Conservation (phyloP, 2,888 invertebrate genomes). For the Polietes domitor region DNA sequence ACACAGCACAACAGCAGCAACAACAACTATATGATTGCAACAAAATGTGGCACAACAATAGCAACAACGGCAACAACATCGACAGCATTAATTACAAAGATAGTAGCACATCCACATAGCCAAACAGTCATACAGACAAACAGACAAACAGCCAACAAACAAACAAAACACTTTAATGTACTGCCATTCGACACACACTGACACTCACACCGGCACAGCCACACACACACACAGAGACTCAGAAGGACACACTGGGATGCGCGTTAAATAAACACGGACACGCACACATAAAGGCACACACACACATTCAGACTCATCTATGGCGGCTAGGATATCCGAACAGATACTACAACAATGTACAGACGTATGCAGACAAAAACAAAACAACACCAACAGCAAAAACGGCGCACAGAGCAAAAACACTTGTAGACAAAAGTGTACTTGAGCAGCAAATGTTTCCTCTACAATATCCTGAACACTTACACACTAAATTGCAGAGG, state of each 20-base stretch:
- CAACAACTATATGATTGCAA: constrained; percentile 19
- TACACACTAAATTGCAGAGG: constrained; percentile 59
- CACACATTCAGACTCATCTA: constrained; percentile 6
- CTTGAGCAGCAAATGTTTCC: constrained; percentile 65
- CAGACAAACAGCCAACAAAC: constrained; percentile 4
- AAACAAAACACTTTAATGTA: constrained; percentile 55
- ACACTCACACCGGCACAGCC: background rate
- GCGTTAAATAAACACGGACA: constrained; percentile 56
- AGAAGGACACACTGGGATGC: constrained; percentile 42
- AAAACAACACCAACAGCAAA: constrained; percentile 30
- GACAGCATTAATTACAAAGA: constrained; percentile 54
- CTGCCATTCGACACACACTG: constrained; percentile 44
- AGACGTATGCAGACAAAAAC: background rate
- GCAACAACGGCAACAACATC: constrained; percentile 10
- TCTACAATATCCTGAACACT: constrained; percentile 62
- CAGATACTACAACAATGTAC: constrained; percentile 7
- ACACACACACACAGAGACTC: background rate
- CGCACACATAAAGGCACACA: constrained; percentile 10
- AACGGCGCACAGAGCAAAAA: constrained; percentile 38
- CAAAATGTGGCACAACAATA: constrained; percentile 22
- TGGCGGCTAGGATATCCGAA: constrained; percentile 27
- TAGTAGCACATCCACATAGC: constrained; percentile 30
- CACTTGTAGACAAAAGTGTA: constrained; percentile 65
- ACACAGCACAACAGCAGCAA: constrained; percentile 10
- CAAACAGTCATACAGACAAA: constrained; percentile 18